Conservation (phyloP, 2,888 invertebrate species). For the Cheilosia grossa region DNA sequence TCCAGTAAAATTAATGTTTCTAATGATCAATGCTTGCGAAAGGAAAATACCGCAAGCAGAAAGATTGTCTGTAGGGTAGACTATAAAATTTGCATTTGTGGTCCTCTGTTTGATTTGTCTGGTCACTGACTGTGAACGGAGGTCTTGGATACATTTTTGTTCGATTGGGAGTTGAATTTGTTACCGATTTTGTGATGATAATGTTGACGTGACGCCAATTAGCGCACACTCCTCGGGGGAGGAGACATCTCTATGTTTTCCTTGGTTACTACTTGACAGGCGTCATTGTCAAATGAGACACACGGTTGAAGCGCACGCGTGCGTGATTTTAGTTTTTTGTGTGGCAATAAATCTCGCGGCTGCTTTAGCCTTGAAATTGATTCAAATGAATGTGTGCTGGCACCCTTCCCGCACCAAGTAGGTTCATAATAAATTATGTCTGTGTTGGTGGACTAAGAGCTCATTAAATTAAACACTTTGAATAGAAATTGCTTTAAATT, state of each 20-base stretch:
- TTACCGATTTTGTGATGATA: slow-evolving; percentile 64
- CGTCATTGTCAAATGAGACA: slow-evolving; percentile 25
- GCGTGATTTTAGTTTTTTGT: slow-evolving; percentile 21
- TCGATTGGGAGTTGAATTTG: slow-evolving; percentile 65
- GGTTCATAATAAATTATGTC: slow-evolving; percentile 53
- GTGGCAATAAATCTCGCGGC: slow-evolving; percentile 52
- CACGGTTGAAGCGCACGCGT: slow-evolving; percentile 30
- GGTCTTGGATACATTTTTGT: slow-evolving; percentile 22
- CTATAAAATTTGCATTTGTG: slow-evolving; percentile 48
- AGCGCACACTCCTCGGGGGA: slow-evolving; percentile 39
- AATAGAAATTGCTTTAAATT: slow-evolving; percentile 73
- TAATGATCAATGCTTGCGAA: slow-evolving; percentile 67
- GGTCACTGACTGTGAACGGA: slow-evolving; percentile 56
- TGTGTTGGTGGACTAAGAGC: slow-evolving; percentile 49
- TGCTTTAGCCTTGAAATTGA: slow-evolving; percentile 69
- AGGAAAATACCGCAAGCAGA: not conserved
- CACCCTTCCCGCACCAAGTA: not conserved
- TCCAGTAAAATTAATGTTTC: slow-evolving; percentile 71
- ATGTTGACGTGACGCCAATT: slow-evolving; percentile 74
- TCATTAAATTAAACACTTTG: slow-evolving; percentile 72
- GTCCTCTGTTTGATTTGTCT: slow-evolving; percentile 49
- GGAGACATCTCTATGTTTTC: not conserved
- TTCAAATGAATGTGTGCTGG: slow-evolving; percentile 53
- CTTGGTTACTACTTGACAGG: not conserved
- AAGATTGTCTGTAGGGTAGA: not conserved